Base-by-base conservation (phyloP, 1,140 invertebrate genomes). In the Drosophila suzukii region DNA sequence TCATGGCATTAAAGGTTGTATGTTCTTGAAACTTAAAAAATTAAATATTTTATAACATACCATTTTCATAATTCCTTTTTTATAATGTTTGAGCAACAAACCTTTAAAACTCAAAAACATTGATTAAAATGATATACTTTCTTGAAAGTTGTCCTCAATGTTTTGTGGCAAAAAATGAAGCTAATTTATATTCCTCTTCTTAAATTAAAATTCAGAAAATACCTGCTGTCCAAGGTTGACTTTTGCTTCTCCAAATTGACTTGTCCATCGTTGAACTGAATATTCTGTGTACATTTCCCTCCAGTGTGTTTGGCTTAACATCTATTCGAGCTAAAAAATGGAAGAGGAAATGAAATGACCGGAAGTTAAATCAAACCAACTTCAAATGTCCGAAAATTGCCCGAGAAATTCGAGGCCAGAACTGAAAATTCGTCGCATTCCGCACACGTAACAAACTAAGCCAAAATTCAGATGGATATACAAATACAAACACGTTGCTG, bases 281-380 rank as follows among this genome's bases (percentile, higher is more conserved):
- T 36, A 66, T 43, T 65, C 41, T 65, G 56, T 65, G 62, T 62
- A 36, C 62, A 38, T 63, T 67, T 50, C 46, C 46, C 65, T 51
- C 13, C 15, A 38, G 8, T 34, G 47, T 20, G 20, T 20, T 20
- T 20, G 20, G 20, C 20, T 20, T 20, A 20, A 20, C 20, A 20
- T 20, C 20, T 20, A 20, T 20, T 20, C 8, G 30, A 51, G 55
- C 58, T 65, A 53, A 68, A 46, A 65, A 57, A 57, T 51, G 50
- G 17, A 12, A 70, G 46, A 83, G 79, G 83, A 86, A 86, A 86
- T 86, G 83, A 88, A 86, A 86, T 86, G 83, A 79, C 83, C 83
- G 83, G 83, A 86, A 86, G 83, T 65, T 74, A 88, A 86, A 86
- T 86, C 79, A 86, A 86, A 82, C 60, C 79, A 88, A 77, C 81